phyloP scores from a whole-genome alignment of 2,888 invertebrate species.

The Harpalus rufipes region DNA sequence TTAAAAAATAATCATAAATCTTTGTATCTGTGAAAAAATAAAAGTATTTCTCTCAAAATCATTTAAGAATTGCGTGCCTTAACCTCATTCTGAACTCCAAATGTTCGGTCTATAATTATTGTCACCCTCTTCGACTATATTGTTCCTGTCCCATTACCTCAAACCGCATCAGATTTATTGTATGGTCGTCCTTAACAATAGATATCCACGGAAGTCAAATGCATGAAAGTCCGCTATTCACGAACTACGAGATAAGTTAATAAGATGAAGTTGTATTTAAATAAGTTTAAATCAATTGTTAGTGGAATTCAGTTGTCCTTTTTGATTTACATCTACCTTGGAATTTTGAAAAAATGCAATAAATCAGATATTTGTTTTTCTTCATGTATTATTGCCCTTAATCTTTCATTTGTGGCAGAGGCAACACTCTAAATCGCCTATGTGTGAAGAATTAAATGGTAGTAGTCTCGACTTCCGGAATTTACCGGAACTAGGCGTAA shows the following conservation, averaged over 20 bases:
- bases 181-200: background rate
- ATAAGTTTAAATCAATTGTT: no score
- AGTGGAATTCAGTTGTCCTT: no score
- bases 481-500: no score
- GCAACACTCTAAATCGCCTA: no score
- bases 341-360: no score
- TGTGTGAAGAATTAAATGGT: no score
- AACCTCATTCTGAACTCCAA: background rate
- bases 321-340: no score
- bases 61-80: background rate
- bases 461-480: no score
- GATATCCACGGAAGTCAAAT: background rate
- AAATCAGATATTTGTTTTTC: no score
- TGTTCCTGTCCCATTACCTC: background rate
- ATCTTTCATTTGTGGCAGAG: no score
- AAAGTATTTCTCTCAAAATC: background rate
- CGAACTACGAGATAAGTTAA: background rate
- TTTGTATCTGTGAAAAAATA: background rate
- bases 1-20: no score
- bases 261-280: background rate
- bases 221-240: background rate
- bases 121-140: background rate
- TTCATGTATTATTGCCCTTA: no score
- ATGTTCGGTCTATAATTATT: background rate
- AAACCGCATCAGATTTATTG: background rate